These are phyloP conservation scores for Listrodromus nycthemerus DNA, from an alignment of 2,888 invertebrate genomes.

Conservation along the genomic window DNA sequence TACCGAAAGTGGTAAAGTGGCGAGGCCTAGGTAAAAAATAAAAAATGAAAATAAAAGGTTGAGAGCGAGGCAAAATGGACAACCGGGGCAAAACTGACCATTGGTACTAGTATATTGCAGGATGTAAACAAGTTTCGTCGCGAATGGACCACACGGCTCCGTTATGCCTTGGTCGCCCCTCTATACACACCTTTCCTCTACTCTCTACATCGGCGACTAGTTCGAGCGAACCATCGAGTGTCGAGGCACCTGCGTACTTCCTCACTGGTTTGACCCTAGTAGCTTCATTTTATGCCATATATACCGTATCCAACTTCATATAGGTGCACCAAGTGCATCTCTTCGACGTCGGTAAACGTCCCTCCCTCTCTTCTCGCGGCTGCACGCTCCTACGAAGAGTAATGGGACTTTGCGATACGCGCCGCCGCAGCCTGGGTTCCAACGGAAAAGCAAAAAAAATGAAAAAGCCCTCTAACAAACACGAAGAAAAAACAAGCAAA, in stretches of 20 bases:
- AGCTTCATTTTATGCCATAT: conserved; percentile 17
- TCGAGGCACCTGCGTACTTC: conserved; percentile 56
- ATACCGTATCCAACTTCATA: conserved; percentile 8
- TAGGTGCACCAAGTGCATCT: conserved; percentile 50
- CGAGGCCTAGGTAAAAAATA: background rate
- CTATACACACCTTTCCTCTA: conserved; percentile 17
- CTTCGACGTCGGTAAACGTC: conserved; percentile 58
- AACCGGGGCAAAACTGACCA: background rate
- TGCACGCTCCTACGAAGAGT: conserved; percentile 58
- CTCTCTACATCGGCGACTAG: background rate
- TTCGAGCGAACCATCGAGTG: conserved; percentile 46
- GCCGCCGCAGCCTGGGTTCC: conserved; percentile 53
- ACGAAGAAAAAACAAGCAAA: conserved; percentile 44
- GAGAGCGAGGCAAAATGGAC: too few species aligned
- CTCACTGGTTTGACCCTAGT: conserved; percentile 40
- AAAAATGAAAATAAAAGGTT: conserved; percentile 5
- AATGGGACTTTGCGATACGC: conserved; percentile 63
- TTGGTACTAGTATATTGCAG: too few species aligned
- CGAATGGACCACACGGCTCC: too few species aligned
- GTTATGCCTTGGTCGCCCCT: too few species aligned
- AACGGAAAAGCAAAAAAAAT: conserved; percentile 47
- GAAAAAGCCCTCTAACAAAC: conserved; percentile 31
- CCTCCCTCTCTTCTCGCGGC: background rate
- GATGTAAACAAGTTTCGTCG: too few species aligned
- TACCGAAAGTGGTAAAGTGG: conserved; percentile 23